Conservation (phyloP, 2,113 vertebrate genomes). For the Clarias batrachus region DNA sequence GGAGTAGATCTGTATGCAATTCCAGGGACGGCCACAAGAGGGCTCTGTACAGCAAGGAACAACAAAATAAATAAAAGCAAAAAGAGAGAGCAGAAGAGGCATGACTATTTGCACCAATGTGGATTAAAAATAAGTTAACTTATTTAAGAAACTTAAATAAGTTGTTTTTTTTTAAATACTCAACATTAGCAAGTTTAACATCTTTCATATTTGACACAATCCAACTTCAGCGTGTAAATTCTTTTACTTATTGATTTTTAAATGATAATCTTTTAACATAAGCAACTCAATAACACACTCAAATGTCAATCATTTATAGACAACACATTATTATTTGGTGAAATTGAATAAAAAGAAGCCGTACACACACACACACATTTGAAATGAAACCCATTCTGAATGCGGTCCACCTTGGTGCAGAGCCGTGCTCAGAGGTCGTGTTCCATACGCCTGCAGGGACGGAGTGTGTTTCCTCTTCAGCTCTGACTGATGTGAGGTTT, state of each 20-base stretch:
- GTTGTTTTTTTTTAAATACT: background rate
- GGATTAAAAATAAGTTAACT: background rate
- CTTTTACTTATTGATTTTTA: background rate
- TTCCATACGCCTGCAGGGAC: constrained; percentile 5
- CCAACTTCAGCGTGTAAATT: background rate
- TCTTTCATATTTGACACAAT: background rate
- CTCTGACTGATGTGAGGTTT: constrained; percentile 44
- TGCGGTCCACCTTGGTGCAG: constrained; percentile 14
- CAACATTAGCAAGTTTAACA: background rate
- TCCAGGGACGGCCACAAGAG: constrained; percentile 45
- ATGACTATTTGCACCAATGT: constrained; percentile 26
- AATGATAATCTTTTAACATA: background rate
- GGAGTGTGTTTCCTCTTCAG: constrained; percentile 59
- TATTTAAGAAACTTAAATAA: too few relatives aligned
- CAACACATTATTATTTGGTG: background rate
- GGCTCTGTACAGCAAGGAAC: constrained; percentile 49
- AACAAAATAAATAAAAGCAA: background rate
- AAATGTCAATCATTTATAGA: background rate
- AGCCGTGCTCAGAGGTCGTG: background rate
- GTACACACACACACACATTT: background rate
- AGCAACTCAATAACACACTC: background rate
- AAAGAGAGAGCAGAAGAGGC: background rate
- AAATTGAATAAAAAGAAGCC: background rate
- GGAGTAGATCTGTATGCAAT: constrained; percentile 43
- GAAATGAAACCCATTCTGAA: background rate